Base-by-base conservation (phyloP, 2,113 vertebrate genomes). In the Malurus melanocephalus region DNA sequence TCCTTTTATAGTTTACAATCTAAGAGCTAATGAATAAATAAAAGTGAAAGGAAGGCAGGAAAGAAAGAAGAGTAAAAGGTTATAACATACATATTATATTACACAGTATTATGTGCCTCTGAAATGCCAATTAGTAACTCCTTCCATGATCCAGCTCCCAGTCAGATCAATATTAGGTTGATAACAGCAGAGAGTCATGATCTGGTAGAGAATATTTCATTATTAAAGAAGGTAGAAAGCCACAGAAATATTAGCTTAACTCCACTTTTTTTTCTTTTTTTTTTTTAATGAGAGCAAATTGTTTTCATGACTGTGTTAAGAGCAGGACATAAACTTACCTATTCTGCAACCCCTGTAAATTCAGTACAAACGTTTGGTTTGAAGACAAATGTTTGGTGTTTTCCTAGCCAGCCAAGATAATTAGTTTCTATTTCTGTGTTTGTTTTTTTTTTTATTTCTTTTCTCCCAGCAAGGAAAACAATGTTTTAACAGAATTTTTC, bases 21-120 rank as follows among this genome's bases (percentile, higher is more conserved):
- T 84, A 81, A 94, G 89, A 95, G 88, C 91, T 92, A 93, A 95
- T 93, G 57, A 95, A 96, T 94, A 95, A 95, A 95, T 95, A 95
- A 95, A 95, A 95, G 30, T 85, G 46, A 90, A 94, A 87, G 74
- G 78, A 92, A 93, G 23, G 78, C 51, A 75, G 42, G 32, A 51
- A 79, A 92, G 73, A 88, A 88, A 76, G 35, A 92, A 81, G 81
- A 85, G 61, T 88, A 91, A 91, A 90, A 93, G 74, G 74, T 48
- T 76, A 52, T 66, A 92, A 93, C 59, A 80, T 81, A 85, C 71
- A 80, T 93, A 91, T 93, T 93, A 65, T 81, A 94, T 94, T 94
- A 88, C 90, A 82, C 43, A 88, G 80, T 92, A 95, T 94, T 94
- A 93, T 55, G 49, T 62, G 69, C 78, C 68, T 91, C 80, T 95